Base-by-base conservation (phyloP, 2,888 invertebrate species). In the Creontiades dilutus region DNA sequence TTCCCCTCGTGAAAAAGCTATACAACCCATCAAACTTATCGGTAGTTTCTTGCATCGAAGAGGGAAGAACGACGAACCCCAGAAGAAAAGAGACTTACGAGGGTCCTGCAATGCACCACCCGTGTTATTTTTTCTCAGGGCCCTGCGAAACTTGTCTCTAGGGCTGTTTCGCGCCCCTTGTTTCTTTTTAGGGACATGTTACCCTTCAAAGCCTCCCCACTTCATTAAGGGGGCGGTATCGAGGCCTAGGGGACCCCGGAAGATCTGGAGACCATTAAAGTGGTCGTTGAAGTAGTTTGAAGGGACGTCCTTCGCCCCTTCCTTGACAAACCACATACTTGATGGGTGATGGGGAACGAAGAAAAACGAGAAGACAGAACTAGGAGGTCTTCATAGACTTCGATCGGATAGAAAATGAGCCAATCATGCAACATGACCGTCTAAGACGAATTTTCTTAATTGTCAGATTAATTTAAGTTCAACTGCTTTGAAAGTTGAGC, bases 101-200 rank as follows among this genome's bases (percentile, higher is more conserved):
- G 68, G 27, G 3, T 12, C 16, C 68, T 68, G 68, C 68, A 68
- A 68, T 68, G 68, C 68, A 23, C 19, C 68, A 23, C 23, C 68
- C 68, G 23, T 68, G 68, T 68, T 68, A 68, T 68, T 68, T 23
- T 68, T 68, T 68, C 68, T 68, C 68, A 68, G 23, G 68, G 23
- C 68, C 23, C 19, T 3, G 37, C 37, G 9, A 61, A 61, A 61
- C 61, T 61, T 19, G 1, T 12, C 13, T 57, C 68, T 1, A 12
- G 52, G 52, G 27, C 23, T 37, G 37, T 37, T 37, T n/a, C 37
- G 37, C 37, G 37, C 68, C 68, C 68, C 68, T 68, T 68, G 68
- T 68, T 68, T 68, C 68, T 68, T 68, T 68, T 68, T 68, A 61
- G 68, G 13, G 23, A 23, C 23, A 68, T 19, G 68, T 68, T 27